Evolutionary conservation across 2,797 vertebrate species (phyloP), one percentile per base, ranked within the genome.

Genomic region (Cryptoprocta ferox): DNA sequence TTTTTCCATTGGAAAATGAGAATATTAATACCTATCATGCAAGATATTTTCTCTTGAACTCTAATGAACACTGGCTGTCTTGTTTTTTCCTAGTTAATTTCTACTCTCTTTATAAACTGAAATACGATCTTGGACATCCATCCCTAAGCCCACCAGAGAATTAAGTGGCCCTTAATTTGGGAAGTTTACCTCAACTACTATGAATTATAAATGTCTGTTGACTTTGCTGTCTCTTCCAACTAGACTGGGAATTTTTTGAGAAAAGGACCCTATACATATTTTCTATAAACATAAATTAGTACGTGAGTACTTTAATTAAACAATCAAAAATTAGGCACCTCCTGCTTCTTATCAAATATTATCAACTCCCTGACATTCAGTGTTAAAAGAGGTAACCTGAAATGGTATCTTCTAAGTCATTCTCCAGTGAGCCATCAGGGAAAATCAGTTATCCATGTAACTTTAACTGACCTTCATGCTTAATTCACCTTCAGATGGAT

Each of bases 1-100:
- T 97, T 97, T 91, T 97, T 91, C 19, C 35, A 30, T 28, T 89
- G 89, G 81, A 94, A 90, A 96, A 89, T 88, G 11, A 35, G 11
- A 95, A 19, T 68, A 87, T n/a, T 68, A 85, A 50, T 39, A 92
- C 4, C n/a, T 56, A n/a, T 26, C 2, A 2, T 42, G 14, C 0
- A 68, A 45, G 16, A 1, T 2, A n/a, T 13, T 48, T 61, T 1
- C 11, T 37, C 28, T 91, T 78, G 32, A 97, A 30, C 15, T 50
- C 11, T 50, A 59, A 35, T 39, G 39, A 92, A 84, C 3, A 8
- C 26, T 39, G 8, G 0, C 0, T 56, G 18, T 9, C 35, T 32
- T n/a, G 1, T 11, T 80, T 76, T 32, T 8, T 79, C 30, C 16
- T 84, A 14, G 18, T 59, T 50, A 81, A 16, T 6, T 45, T 2